Base-by-base conservation (phyloP, 2,888 invertebrate species). In the Allophyes oxyacanthae region DNA sequence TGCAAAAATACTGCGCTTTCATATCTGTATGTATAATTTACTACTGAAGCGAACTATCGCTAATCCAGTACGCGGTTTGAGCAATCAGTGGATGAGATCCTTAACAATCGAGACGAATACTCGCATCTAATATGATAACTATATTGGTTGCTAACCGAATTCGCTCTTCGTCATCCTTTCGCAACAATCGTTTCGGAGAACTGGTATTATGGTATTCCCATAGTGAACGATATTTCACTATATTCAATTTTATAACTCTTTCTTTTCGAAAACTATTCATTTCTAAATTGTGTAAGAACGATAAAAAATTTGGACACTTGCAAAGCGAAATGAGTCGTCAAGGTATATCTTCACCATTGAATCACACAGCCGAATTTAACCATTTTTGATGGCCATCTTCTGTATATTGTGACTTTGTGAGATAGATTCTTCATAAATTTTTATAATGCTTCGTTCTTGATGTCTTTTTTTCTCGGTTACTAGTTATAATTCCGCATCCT, bases 101-200 rank as follows among this genome's bases (percentile, higher is more conserved):
- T 48, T 64, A 48, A 64, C 37, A 32, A 41, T 33, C 28, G 28
- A 2, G 20, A 20, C 20, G 20, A 20, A 15, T 63, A 54, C 33
- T 62, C 37, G 15, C 42, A 46, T 46, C 20, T 20, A 20, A 20
- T 20, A 20, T 20, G 4, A 28, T 28, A 34, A 68, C 67, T 71
- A 73, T 67, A 72, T 61, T 72, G 57, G 66, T 72, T 69, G 77
- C 75, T 66, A 72, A 46, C 59, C 71, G 65, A 79, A 67, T 79
- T 72, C 69, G 41, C 8, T 74, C 63, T 70, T 66, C 64, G 60
- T 66, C 60, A 70, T 72, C 66, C 60, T 64, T 75, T 74, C 72
- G 63, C 64, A 64, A 72, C 63, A 72, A 65, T 67, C 58, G 70
- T 72, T 77, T 76, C 70, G 62, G 64, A 54, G 62, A 79, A 78